phyloP scores from a whole-genome alignment of 2,888 invertebrate genomes.

The Thymelicus acteon region DNA sequence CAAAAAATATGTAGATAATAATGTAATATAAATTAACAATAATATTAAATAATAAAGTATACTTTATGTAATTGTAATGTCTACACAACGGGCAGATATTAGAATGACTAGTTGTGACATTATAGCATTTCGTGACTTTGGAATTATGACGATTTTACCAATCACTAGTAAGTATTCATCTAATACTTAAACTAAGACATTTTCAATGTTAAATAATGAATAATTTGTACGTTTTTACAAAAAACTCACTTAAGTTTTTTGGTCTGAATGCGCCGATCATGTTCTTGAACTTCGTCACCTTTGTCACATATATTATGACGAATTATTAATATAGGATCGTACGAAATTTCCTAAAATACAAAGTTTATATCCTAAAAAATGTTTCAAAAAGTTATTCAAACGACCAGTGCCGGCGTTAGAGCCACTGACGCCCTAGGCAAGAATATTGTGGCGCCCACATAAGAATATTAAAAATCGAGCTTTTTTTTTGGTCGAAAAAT shows the following conservation, averaged over 20 bases:
- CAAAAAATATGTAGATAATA: background rate
- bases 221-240: background rate
- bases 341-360: too few species aligned
- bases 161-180: too few species aligned
- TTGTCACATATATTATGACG: background rate
- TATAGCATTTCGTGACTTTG: background rate
- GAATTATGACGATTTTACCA: background rate
- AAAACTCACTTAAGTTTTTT: constrained; percentile 2
- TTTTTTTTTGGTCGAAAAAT: too few species aligned
- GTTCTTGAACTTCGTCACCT: too few species aligned
- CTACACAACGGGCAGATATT: background rate
- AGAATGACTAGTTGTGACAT: constrained; percentile 17
- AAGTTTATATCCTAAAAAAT: too few species aligned
- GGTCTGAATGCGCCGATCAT: background rate
- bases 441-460: too few species aligned
- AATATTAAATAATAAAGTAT: constrained; percentile 2
- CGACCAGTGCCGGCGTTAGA: too few species aligned
- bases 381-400: background rate
- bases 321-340: background rate
- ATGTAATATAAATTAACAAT: background rate
- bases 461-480: too few species aligned
- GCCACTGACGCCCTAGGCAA: too few species aligned
- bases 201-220: background rate
- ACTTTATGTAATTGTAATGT: background rate
- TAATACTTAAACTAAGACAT: too few species aligned